Evolutionary conservation across 1,140 invertebrate species (phyloP).

Genomic region (Venustaconcha ellipsiformis): DNA sequence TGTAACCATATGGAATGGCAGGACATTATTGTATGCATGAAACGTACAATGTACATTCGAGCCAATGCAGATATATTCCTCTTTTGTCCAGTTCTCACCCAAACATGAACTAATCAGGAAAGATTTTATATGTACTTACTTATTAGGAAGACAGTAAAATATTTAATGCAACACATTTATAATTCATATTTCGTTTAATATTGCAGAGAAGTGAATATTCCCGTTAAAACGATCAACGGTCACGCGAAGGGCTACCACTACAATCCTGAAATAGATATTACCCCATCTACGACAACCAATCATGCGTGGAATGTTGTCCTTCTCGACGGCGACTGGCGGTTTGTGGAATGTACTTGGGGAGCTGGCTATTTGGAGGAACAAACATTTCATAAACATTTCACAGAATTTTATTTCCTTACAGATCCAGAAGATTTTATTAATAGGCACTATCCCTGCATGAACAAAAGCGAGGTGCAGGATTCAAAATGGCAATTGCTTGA

Average conservation of each 20-base stretch:
- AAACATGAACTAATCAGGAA: too few relatives aligned
- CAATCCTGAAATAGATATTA: constrained; percentile 92
- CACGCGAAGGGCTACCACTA: constrained; percentile 98
- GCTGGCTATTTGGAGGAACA: constrained; percentile 54
- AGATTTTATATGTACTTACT: too few relatives aligned
- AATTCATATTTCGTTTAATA: background rate
- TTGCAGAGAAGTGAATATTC: constrained; percentile 25
- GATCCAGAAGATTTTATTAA: constrained; percentile 70
- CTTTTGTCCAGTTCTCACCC: too few relatives aligned
- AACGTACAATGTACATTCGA: too few relatives aligned
- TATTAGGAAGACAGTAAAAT: too few relatives aligned
- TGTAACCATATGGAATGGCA: too few relatives aligned
- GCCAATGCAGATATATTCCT: too few relatives aligned
- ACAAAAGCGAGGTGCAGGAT: constrained; percentile 30
- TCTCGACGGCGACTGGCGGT: constrained; percentile 45
- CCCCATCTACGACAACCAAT: constrained; percentile 85
- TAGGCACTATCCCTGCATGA: constrained; percentile 70
- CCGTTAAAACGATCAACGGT: constrained; percentile 70
- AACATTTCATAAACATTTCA: constrained; percentile 38
- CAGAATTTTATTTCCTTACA: constrained; percentile 69
- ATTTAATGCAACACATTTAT: background rate
- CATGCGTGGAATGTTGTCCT: constrained; percentile 57
- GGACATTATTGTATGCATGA: too few relatives aligned
- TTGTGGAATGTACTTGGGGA: constrained; percentile 68
- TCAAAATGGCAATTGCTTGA: constrained; percentile 38